phyloP scores from a whole-genome alignment of 2,797 vertebrate species.

The Telmatherina bonti region DNA sequence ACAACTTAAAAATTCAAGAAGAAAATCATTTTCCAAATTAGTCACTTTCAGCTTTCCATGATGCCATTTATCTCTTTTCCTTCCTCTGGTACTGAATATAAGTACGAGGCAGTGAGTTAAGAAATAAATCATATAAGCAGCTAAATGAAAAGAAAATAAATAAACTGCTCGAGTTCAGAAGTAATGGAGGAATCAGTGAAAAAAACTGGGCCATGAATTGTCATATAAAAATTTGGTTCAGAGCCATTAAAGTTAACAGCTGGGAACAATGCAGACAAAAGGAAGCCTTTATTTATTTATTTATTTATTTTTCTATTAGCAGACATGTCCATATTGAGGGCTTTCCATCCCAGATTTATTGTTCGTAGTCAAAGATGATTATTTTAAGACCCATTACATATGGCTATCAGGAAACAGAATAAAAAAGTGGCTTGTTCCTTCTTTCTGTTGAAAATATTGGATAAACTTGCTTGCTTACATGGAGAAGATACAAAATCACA shows the following conservation, averaged over 20 bases:
- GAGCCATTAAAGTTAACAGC: conserved; percentile 28
- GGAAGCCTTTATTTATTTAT: conserved; percentile 17
- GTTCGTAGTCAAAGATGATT: conserved; percentile 1
- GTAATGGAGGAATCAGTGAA: conserved; percentile 34
- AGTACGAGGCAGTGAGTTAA: conserved; percentile 26
- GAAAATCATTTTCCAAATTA: conserved; percentile 11
- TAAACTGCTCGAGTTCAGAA: conserved; percentile 43
- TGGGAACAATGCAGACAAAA: conserved; percentile 36
- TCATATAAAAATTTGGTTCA: conserved; percentile 32
- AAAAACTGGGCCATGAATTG: conserved; percentile 29
- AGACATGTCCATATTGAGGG: conserved; percentile 3
- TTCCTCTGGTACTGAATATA: conserved; percentile 7
- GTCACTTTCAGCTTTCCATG: conserved; percentile 6
- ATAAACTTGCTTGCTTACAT: too few species aligned
- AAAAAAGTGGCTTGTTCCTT: too few species aligned
- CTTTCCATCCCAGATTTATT: conserved; percentile 20
- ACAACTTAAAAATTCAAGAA: neutral
- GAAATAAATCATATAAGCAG: too few species aligned
- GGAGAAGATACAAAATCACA: too few species aligned
- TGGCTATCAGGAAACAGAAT: neutral
- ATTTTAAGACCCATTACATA: neutral
- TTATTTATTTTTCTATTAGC: conserved; percentile 1
- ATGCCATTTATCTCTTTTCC: conserved; percentile 7
- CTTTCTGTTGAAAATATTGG: too few species aligned
- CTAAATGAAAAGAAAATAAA: conserved; percentile 36